phyloP scores from a whole-genome alignment of 2,113 vertebrate species.

The Helogale parvula region DNA sequence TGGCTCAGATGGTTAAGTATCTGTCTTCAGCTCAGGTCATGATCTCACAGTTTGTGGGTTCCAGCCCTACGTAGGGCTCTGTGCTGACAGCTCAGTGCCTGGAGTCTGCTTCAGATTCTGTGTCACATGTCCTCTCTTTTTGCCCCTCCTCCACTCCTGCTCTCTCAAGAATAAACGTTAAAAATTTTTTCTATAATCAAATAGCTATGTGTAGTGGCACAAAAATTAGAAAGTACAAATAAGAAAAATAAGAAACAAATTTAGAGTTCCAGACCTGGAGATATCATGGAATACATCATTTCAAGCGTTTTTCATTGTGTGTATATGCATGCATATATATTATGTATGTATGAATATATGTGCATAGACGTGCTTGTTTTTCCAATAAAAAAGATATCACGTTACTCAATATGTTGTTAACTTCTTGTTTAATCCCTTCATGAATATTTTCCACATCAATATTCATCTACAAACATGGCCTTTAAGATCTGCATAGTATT shows the following conservation, averaged over 20 bases:
- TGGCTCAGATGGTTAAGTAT: too few relatives aligned
- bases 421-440: not conserved
- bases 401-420: not conserved
- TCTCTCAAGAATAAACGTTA: not conserved
- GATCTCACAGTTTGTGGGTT: too few relatives aligned
- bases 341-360: not conserved
- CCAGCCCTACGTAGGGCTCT: too few relatives aligned
- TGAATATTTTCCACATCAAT: constrained; percentile 36
- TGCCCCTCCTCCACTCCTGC: too few relatives aligned
- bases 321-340: not conserved
- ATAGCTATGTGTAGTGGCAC: not conserved
- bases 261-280: not conserved
- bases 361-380: not conserved
- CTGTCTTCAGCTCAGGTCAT: too few relatives aligned
- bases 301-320: not conserved
- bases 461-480: not conserved
- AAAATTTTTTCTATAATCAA: not conserved
- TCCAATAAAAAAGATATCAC: not conserved
- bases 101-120: too few relatives aligned
- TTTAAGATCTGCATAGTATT: not conserved
- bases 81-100: too few relatives aligned
- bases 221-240: not conserved
- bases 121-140: too few relatives aligned
- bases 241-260: not conserved
- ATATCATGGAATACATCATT: not conserved